Evolutionary conservation across 1,140 invertebrate genomes (phyloP).

Genomic region (Catajapyx aquilonaris): DNA sequence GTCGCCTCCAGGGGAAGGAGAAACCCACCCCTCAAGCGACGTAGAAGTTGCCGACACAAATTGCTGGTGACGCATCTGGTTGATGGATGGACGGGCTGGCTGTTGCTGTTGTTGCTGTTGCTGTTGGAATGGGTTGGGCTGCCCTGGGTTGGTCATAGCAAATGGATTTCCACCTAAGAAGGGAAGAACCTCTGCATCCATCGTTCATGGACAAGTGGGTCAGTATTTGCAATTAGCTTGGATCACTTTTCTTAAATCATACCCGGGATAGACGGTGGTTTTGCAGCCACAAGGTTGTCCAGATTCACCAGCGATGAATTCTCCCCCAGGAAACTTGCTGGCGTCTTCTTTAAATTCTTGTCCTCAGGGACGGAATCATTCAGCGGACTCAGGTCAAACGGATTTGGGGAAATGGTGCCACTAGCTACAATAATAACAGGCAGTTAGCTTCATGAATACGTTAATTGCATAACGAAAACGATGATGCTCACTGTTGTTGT

Average conservation of each 20-base stretch:
- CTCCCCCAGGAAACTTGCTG: conserved; percentile 80
- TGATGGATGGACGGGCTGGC: neutral
- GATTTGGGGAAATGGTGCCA: conserved; percentile 30
- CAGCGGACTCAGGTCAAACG: conserved; percentile 43
- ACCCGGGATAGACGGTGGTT: too few species aligned
- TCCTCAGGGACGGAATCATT: conserved; percentile 26
- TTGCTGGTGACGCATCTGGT: neutral
- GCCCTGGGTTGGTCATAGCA: neutral
- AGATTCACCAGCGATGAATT: conserved; percentile 85
- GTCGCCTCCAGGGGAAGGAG: too few species aligned
- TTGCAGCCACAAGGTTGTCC: conserved; percentile 67
- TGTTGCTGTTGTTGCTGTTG: neutral
- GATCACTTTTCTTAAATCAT: too few species aligned
- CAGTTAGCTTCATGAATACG: too few species aligned
- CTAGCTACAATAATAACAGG: conserved; percentile 14
- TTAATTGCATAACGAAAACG: neutral
- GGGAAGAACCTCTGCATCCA: too few species aligned
- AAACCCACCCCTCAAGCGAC: too few species aligned
- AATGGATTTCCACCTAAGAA: neutral
- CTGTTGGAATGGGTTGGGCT: neutral
- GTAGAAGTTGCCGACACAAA: neutral
- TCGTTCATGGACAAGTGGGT: too few species aligned
- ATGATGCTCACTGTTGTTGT: conserved; percentile 17
- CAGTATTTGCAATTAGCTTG: too few species aligned
- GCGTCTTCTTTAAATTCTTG: conserved; percentile 46